Base-by-base conservation (phyloP, 2,113 vertebrate genomes). In the Peucedramus taeniatus region DNA sequence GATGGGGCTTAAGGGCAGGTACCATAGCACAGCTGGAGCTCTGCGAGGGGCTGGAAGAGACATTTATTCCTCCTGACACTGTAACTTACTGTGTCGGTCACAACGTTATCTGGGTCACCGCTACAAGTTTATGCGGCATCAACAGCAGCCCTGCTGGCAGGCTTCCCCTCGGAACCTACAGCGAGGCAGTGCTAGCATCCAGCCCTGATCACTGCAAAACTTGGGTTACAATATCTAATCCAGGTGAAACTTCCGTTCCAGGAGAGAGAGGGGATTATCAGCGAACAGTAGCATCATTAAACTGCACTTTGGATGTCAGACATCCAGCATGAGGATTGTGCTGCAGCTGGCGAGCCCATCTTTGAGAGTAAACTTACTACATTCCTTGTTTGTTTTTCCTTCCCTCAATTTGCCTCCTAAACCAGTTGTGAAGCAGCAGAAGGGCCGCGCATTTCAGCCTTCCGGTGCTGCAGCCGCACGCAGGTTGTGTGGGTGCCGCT, bases 51-150 rank as follows among this genome's bases (percentile, higher is more conserved):
- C 91, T 75, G 81, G 31, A 75, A 69, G 74, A 94, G 94, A 96
- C 94, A n/a, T 95, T 96, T 94, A 96, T 97, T 95, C 47, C 77
- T 93, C 95, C 93, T 95, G 94, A 96, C 94, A 95, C 92, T 76
- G 61, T 84, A 94, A 90, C 90, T 93, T 95, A 94, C 93, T 94
- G 72, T 96, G 94, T 94, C 96, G 94, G 68, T 96, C 94, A 96
- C 90, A 81, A 61, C 33, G 93, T 90, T 94, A 95, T 96, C 96
- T 97, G 93, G 96, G 96, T 96, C 96, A 94, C 65, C 0, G 11
- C 88, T 89, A 33, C 86, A 89, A 94, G 93, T 94, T 93, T 68
- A 37, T 16, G 60, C 2, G 1, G 76, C 80, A 90, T 57, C 88
- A 81, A 86, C 56, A 75, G 65, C 87, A 44, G 90, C 80, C 56